Evolutionary conservation across 2,113 vertebrate genomes (phyloP).

Genomic region (Cacatua alba): DNA sequence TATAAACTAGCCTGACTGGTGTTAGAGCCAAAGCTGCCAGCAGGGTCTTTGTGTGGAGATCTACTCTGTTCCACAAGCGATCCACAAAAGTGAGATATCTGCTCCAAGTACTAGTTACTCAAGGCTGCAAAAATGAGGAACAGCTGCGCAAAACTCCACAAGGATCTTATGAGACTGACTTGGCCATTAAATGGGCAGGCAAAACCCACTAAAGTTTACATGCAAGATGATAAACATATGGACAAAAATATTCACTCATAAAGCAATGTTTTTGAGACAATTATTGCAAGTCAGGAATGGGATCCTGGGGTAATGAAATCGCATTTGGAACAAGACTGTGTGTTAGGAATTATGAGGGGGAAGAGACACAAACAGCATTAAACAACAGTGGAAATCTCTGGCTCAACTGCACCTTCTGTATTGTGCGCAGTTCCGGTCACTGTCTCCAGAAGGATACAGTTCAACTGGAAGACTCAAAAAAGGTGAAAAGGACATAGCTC

Average conservation of each 20-base stretch:
- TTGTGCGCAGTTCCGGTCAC: neutral
- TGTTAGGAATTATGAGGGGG: neutral
- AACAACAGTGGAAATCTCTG: neutral
- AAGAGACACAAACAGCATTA: neutral
- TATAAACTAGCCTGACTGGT: neutral
- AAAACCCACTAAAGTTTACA: neutral
- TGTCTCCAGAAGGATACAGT: neutral
- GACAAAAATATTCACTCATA: neutral
- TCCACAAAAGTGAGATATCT: neutral
- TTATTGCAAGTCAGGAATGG: neutral
- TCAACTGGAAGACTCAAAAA: neutral
- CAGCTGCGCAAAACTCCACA: neutral
- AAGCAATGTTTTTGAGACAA: neutral
- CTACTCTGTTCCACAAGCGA: neutral
- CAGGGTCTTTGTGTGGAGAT: neutral
- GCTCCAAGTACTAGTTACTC: neutral
- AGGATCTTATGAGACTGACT: neutral
- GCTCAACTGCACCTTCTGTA: neutral
- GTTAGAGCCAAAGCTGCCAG: neutral
- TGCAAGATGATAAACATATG: neutral
- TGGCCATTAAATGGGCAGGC: neutral
- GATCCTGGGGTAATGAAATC: neutral
- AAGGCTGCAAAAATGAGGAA: neutral
- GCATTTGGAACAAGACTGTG: neutral
- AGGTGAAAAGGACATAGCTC: neutral